Evolutionary conservation across 2,797 vertebrate species (phyloP).

Genomic region (Merluccius polli): DNA sequence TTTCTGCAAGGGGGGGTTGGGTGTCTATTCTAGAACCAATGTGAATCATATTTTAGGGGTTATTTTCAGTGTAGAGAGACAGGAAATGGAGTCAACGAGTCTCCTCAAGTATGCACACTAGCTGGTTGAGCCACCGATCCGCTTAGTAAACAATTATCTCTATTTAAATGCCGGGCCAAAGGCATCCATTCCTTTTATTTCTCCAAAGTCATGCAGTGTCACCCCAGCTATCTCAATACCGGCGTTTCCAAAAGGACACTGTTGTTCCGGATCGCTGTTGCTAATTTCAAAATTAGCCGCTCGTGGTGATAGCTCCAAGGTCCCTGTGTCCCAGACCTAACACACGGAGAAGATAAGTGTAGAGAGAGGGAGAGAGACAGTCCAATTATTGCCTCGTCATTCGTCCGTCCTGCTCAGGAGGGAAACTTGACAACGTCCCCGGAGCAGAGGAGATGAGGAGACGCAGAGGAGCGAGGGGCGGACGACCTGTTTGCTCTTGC

Average conservation of each 20-base stretch:
- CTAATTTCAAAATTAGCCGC: neutral
- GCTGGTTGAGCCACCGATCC: neutral
- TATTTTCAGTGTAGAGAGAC: too few species aligned
- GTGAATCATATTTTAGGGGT: too few species aligned
- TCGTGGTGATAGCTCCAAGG: neutral
- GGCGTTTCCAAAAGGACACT: neutral
- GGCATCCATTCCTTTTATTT: neutral
- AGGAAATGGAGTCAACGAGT: neutral
- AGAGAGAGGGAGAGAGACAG: neutral
- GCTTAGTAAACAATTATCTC: neutral
- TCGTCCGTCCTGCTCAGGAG: neutral
- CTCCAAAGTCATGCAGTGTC: neutral
- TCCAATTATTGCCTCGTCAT: neutral
- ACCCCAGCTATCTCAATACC: neutral
- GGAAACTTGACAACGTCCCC: neutral
- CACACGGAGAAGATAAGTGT: neutral
- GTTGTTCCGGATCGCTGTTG: neutral
- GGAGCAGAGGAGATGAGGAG: neutral
- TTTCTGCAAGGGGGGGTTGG: too few species aligned
- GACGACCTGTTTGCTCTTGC: constrained; percentile 12
- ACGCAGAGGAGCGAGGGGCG: neutral
- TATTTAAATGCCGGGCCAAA: neutral
- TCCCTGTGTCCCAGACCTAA: neutral
- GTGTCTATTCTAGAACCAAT: too few species aligned
- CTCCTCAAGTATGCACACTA: neutral